Evolutionary conservation across 2,113 vertebrate species (phyloP).

Genomic region (Tupaia tana): DNA sequence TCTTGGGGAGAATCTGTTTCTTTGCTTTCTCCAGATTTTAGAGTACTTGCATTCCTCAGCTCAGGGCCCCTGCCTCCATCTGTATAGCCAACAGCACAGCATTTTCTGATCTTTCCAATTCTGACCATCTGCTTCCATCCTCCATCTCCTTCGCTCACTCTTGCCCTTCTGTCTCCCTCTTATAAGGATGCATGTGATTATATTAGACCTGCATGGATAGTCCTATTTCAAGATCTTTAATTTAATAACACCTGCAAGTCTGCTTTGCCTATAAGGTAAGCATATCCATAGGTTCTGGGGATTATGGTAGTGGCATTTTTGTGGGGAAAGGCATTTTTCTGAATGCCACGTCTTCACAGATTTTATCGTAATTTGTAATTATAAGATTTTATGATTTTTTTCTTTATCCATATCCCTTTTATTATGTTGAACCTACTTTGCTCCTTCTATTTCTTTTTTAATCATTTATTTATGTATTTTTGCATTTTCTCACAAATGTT

Average conservation of each 20-base stretch:
- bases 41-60: not conserved
- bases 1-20: not conserved
- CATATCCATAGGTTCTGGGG: not conserved
- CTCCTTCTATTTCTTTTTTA: too few relatives aligned
- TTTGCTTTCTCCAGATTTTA: not conserved
- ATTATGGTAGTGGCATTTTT: not conserved
- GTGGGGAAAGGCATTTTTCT: not conserved
- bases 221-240: not conserved
- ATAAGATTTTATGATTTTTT: not conserved
- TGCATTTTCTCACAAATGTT: too few relatives aligned
- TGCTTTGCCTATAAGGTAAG: not conserved
- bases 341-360: not conserved
- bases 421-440: too few relatives aligned
- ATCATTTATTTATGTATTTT: too few relatives aligned
- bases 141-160: not conserved
- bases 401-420: too few relatives aligned
- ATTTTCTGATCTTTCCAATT: not conserved
- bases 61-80: not conserved
- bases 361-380: not conserved
- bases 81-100: not conserved
- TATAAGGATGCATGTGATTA: not conserved
- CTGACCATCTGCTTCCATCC: not conserved
- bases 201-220: too few relatives aligned
- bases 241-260: not conserved
- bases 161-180: not conserved